Conservation (phyloP, 2,797 vertebrate species). For the Streptopelia turtur region DNA sequence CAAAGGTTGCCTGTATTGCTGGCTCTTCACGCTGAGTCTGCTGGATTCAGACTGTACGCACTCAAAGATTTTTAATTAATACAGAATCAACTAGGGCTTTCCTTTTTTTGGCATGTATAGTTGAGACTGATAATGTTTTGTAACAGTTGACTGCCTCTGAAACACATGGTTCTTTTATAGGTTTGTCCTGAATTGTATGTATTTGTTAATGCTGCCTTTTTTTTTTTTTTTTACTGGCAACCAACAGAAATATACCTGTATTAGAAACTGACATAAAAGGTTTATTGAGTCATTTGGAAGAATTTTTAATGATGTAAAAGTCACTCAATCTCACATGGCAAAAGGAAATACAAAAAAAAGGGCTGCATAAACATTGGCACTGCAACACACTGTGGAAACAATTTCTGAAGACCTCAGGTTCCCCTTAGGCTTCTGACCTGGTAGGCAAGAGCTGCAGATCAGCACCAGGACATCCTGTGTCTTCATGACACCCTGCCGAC, state of each 20-base stretch:
- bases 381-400: fast-evolving
- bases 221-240: neutral
- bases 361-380: neutral
- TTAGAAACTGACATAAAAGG: neutral
- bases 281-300: neutral
- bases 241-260: neutral
- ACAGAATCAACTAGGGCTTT: neutral
- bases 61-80: neutral
- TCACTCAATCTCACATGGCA: neutral
- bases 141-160: neutral
- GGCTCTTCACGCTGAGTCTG: neutral
- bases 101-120: neutral
- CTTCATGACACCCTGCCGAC: neutral
- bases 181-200: neutral
- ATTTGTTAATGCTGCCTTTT: neutral
- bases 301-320: neutral
- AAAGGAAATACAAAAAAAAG: neutral
- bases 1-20: neutral
- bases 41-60: neutral
- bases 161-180: neutral
- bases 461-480: neutral
- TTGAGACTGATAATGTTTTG: neutral
- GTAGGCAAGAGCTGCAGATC: neutral
- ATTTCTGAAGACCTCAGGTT: neutral
- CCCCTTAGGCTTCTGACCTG: neutral